Evolutionary conservation across 1,140 invertebrate species (phyloP), one percentile per base, ranked within the genome.

Genomic region (Sweltsa coloradensis): DNA sequence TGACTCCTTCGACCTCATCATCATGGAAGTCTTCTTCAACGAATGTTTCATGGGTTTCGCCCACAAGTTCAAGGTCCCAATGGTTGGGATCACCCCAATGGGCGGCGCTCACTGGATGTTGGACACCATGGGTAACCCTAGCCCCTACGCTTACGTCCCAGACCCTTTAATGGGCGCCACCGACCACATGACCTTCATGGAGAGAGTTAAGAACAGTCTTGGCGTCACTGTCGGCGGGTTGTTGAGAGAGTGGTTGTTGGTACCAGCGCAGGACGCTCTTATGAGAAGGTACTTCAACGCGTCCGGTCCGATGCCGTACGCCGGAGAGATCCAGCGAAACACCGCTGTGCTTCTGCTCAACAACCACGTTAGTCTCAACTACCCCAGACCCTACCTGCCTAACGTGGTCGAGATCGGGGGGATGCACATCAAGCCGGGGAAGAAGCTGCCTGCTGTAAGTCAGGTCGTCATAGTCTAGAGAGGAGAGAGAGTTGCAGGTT

Each of bases 371-470:
- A 63, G 60, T 52, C 63, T 67, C 42, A 61, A 64, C 40, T 47
- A 54, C 13, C 60, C 66, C 7, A 53, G 57, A 13, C 69, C 73
- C 3, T 63, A 63, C 22, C 50, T 71, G 16, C 71, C 73, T 1
- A 70, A 70, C 55, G 63, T 76, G 39, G 63, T 75, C 21, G 69
- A 76, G 55, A 65, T 81, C 42, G 75, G 74, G 23, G 75, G 74
- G 18, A 55, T 76, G 29, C 74, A 78, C 57, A 61, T 77, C 25
- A 64, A 62, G 29, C 57, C 60, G 31, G 41, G 55, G 14, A 59
- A 57, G 22, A 25, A 47, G 19, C 49, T 65, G 34, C 58, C 65
- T 22, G 50, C 59, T 51, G 66, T 47, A 26, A 43, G n/a, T n/a
- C n/a, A n/a, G n/a, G n/a, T n/a, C n/a, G n/a, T n/a, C n/a, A n/a